phyloP scores from a whole-genome alignment of 92 coral and sea anemone genomes.

The Parazoanthus swiftii region DNA sequence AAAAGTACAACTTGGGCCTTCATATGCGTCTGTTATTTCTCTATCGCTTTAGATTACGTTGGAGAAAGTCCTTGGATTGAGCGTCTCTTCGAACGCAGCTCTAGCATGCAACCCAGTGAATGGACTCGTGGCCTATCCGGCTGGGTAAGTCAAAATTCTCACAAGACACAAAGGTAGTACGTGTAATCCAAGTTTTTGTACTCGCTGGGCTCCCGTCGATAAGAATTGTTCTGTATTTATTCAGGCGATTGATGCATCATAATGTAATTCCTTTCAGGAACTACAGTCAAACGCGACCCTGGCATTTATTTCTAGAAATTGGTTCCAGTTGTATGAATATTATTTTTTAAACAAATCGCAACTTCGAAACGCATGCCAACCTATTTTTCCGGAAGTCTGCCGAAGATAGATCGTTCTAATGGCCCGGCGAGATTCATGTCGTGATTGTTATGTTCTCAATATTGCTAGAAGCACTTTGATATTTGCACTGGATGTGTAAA shows the following conservation, averaged over 20 bases:
- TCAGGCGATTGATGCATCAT: neutral
- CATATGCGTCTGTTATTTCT: conserved; percentile 21
- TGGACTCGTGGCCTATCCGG: conserved; percentile 91
- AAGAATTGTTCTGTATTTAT: neutral
- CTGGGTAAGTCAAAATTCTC: conserved; percentile 75
- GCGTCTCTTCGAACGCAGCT: conserved; percentile 78
- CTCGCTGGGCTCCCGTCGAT: neutral
- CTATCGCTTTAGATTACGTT: conserved; percentile 68
- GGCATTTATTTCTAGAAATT: neutral
- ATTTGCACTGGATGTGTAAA: too few relatives aligned
- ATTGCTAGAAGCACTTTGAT: neutral
- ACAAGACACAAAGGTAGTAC: neutral
- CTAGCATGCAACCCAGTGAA: conserved; percentile 83
- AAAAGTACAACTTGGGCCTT: neutral
- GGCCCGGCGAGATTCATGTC: neutral
- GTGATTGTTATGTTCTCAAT: neutral
- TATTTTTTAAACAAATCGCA: neutral
- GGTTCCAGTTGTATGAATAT: neutral
- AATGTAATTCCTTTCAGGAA: neutral
- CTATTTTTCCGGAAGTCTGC: conserved; percentile 16
- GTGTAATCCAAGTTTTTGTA: neutral
- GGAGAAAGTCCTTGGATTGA: conserved; percentile 91
- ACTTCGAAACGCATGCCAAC: neutral
- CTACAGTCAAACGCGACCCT: neutral
- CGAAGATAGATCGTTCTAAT: neutral